Conservation (phyloP, 2,113 vertebrate genomes). For the Murina feae region DNA sequence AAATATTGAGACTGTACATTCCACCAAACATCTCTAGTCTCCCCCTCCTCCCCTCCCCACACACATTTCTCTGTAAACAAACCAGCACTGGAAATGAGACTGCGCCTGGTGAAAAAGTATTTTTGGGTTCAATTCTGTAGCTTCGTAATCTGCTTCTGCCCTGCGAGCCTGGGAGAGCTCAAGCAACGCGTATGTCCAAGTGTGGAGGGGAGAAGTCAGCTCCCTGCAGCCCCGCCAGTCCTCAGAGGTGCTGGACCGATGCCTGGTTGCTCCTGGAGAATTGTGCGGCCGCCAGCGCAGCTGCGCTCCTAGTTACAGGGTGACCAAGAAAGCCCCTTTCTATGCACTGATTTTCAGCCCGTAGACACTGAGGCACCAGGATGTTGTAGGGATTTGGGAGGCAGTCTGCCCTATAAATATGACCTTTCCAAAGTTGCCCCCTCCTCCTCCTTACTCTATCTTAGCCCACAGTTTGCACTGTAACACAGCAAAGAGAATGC, state of each 20-base stretch:
- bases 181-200: background rate
- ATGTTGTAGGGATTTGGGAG: slow-evolving; percentile 15
- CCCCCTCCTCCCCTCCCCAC: too few relatives aligned
- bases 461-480: background rate
- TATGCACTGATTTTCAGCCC: slow-evolving; percentile 40
- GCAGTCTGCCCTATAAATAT: background rate
- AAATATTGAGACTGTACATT: background rate
- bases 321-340: slow-evolving; percentile 63
- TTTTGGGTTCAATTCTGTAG: slow-evolving; percentile 21
- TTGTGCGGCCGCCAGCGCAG: slow-evolving; percentile 46
- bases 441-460: background rate
- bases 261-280: slow-evolving; percentile 66
- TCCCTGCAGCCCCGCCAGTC: background rate
- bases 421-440: background rate
- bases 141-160: background rate
- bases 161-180: background rate
- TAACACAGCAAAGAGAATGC: background rate
- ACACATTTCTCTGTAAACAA: background rate
- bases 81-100: background rate
- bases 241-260: slow-evolving; percentile 6
- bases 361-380: slow-evolving; percentile 65
- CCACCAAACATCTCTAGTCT: background rate
- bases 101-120: background rate
- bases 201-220: background rate
- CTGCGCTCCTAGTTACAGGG: slow-evolving; percentile 37